A percentile compares a stretch with the other conserved stretches of the same genome.
Evolutionary conservation across 1,140 invertebrate genomes (phyloP).

Genomic region (Meloidogyne floridensis): DNA sequence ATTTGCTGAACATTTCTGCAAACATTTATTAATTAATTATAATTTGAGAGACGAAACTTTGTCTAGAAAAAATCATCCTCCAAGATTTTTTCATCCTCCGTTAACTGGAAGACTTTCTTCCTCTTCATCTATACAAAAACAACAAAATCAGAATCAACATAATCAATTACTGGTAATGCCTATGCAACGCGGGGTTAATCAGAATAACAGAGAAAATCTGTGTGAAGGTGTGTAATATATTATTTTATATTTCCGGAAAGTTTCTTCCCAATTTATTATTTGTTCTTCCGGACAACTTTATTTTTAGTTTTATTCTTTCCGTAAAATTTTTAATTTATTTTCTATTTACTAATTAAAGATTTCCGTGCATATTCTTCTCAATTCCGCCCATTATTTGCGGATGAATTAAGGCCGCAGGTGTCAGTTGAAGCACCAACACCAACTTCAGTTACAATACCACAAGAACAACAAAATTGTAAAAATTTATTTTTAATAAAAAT

Average conservation of each 20-base stretch:
- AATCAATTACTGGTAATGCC: slow-evolving; percentile 2
- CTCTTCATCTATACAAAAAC: slow-evolving; percentile 20
- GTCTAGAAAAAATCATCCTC: slow-evolving; percentile 5
- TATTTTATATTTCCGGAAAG: slow-evolving; percentile 18
- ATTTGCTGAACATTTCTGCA: slow-evolving; percentile 84
- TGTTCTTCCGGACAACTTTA: background rate
- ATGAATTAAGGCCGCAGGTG: slow-evolving; percentile 33
- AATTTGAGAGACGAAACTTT: slow-evolving; percentile 83
- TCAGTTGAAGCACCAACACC: slow-evolving; percentile 29
- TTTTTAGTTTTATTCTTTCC: slow-evolving; percentile 14
- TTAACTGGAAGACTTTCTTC: slow-evolving; percentile 12
- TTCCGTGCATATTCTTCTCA: slow-evolving; percentile 58
- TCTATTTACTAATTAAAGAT: slow-evolving; percentile 35
- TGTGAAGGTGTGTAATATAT: slow-evolving; percentile 44
- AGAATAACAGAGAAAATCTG: slow-evolving; percentile 45
- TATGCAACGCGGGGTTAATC: slow-evolving; percentile 17
- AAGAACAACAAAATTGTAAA: slow-evolving; percentile 9
- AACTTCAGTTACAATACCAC: background rate
- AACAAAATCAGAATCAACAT: slow-evolving; percentile 31
- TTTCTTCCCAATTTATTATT: slow-evolving; percentile 44
- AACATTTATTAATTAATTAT: slow-evolving; percentile 92
- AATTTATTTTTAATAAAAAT: slow-evolving; percentile 24
- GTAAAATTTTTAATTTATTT: no score
- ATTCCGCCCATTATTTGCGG: slow-evolving; percentile 44
- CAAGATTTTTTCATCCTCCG: background rate